These are phyloP conservation scores for Schizopygopsis malacanthus DNA, from an alignment of 2,797 vertebrate species.

Conservation along the genomic window DNA sequence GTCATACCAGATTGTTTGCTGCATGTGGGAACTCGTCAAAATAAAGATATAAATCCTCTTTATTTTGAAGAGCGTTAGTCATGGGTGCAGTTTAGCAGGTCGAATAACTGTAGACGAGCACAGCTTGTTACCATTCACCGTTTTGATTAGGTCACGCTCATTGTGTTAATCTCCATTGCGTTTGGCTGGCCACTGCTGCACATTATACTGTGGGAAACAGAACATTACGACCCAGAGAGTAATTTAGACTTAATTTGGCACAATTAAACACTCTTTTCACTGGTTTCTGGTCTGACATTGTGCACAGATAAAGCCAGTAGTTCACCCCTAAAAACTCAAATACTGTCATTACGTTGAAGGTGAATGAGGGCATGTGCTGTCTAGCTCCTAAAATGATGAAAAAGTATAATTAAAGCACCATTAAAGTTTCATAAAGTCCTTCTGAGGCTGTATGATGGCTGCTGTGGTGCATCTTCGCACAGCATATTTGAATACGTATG, in stretches of 20 bases:
- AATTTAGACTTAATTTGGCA: conserved; percentile 32
- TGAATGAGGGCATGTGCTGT: conserved; percentile 8
- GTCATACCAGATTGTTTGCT: not conserved
- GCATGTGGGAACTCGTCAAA: conserved; percentile 2
- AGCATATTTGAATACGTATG: not conserved
- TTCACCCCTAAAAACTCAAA: conserved; percentile 11
- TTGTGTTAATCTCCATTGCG: conserved; percentile 4
- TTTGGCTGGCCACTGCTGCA: conserved; percentile 8
- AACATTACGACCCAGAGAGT: conserved; percentile 13
- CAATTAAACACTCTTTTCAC: conserved; percentile 20
- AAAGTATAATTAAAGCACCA: conserved; percentile 18
- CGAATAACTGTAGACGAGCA: not conserved
- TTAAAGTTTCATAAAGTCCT: conserved; percentile 18
- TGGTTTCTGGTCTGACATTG: not conserved
- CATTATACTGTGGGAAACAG: conserved; percentile 9
- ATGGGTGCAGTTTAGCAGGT: conserved; percentile 16
- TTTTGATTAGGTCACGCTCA: conserved; percentile 17
- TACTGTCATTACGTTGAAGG: conserved; percentile 21
- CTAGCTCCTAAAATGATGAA: conserved; percentile 31
- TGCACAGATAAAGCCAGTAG: not conserved
- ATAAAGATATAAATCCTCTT: conserved; percentile 20
- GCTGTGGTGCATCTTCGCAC: conserved; percentile 4
- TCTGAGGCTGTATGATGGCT: not conserved
- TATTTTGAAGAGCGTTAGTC: conserved; percentile 5
- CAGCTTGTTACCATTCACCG: not conserved